Percentiles rank a stretch among this genome's conserved stretches.
Evolutionary conservation across 2,888 invertebrate genomes (phyloP).

Genomic region (Idaea dimidiata): DNA sequence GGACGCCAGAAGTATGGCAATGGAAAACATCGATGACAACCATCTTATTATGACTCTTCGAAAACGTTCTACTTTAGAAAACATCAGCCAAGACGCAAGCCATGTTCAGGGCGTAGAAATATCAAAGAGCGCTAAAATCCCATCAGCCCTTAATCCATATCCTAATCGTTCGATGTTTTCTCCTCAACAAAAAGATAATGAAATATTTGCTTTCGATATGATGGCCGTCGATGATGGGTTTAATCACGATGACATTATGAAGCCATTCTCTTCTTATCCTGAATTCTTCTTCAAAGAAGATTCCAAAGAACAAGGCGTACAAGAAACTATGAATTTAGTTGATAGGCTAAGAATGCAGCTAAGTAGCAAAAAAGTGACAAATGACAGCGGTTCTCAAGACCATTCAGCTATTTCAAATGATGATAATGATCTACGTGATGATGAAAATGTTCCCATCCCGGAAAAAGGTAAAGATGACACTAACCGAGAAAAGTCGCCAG

Average conservation of each 20-base stretch:
- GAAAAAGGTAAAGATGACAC: slow-evolving; percentile 41
- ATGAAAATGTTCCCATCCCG: slow-evolving; percentile 40
- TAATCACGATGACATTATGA: slow-evolving; percentile 83
- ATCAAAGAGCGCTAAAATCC: slow-evolving; percentile 73
- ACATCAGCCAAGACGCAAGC: slow-evolving; percentile 64
- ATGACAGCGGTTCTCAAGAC: slow-evolving; percentile 68
- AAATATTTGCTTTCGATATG: slow-evolving; percentile 84
- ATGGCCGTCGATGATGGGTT: slow-evolving; percentile 84
- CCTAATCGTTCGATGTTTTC: slow-evolving; percentile 86
- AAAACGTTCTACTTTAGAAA: slow-evolving; percentile 58
- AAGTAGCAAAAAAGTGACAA: slow-evolving; percentile 83
- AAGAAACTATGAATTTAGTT: slow-evolving; percentile 91
- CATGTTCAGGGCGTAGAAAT: slow-evolving; percentile 72
- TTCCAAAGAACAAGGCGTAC: slow-evolving; percentile 88
- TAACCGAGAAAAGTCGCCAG: slow-evolving; percentile 33
- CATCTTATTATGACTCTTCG: slow-evolving; percentile 48
- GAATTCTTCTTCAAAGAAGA: slow-evolving; percentile 88
- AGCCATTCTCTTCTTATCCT: slow-evolving; percentile 84
- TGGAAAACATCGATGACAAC: slow-evolving; percentile 63
- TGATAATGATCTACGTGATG: slow-evolving; percentile 45
- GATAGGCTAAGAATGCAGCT: slow-evolving; percentile 90
- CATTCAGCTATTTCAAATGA: slow-evolving; percentile 42
- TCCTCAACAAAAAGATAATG: slow-evolving; percentile 84
- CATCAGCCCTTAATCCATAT: slow-evolving; percentile 62
- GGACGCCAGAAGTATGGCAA: slow-evolving; percentile 67